Base-by-base conservation (phyloP, 2,113 vertebrate species). In the Sturnira hondurensis region DNA sequence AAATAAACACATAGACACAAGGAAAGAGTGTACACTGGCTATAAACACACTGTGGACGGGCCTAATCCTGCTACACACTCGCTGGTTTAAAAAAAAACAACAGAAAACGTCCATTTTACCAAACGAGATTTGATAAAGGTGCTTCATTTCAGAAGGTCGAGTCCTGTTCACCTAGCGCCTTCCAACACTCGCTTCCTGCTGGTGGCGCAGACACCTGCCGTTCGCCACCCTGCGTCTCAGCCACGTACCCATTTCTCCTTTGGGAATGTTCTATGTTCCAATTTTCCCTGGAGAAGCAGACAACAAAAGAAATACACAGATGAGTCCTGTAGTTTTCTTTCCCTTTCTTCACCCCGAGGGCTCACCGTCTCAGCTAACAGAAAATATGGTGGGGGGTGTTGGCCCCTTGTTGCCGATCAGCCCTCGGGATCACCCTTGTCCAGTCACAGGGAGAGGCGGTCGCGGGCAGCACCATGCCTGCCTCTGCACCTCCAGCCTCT, bases 61-160 rank as follows among this genome's bases (percentile, higher is more conserved):
- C 68, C 16, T 58, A 26, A 36, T 13, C n/a, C 70, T 63, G 38
- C 36, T 16, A 28, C 22, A 33, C 11, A 36, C 19, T 41, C 31
- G 13, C 28, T 47, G 31, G 12, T 58, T 41, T 71, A 31, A 61
- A 82, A 31, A 61, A 82, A 91, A 71, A 16, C 2, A 80, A 26
- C 33, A 88, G 50, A 28, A 6, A 47, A 36, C 47, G 81, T 86
- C 47, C 68, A 10, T 74, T 93, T 92, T 31, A 86, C 20, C 50
- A 77, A 89, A 45, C 47, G 67, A 82, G 36, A 33, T 67, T 45
- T 89, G 52, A 31, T 38, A 78, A 24, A 88, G n/a, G 61, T 41
- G 13, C 1, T 31, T 41, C 86, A 8, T 68, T 45, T 7, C 61
- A 67, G 58, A 89, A 63, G 33, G 12, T 4, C 28, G 20, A 2